phyloP scores from a whole-genome alignment of 2,113 vertebrate species.

The Oriolus oriolus region DNA sequence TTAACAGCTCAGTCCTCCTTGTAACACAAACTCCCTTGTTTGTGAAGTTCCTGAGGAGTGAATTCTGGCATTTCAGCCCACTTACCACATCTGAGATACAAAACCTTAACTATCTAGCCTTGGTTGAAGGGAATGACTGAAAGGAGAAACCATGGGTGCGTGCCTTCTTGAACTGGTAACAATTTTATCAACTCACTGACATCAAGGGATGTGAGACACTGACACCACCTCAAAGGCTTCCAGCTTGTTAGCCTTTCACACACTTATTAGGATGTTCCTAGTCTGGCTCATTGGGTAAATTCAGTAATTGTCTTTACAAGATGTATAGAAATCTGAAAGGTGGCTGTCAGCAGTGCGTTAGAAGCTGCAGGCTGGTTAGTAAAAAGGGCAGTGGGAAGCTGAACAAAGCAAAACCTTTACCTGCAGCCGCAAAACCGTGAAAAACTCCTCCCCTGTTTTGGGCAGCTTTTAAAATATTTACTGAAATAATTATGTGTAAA shows the following conservation, averaged over 20 bases:
- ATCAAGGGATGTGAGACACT: slow-evolving; percentile 14
- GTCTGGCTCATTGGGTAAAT: slow-evolving; percentile 28
- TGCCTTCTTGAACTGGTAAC: slow-evolving; percentile 28
- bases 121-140: slow-evolving; percentile 16
- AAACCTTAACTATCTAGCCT: slow-evolving; percentile 5
- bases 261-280: slow-evolving; percentile 35
- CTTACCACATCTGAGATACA: not conserved
- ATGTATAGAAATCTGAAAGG: slow-evolving; percentile 22
- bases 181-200: slow-evolving; percentile 29
- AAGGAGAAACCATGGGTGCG: not conserved
- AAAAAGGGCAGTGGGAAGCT: not conserved
- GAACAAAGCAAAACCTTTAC: not conserved
- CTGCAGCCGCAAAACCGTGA: not conserved
- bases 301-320: slow-evolving; percentile 52
- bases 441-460: not conserved
- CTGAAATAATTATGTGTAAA: not conserved
- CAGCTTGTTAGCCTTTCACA: slow-evolving; percentile 60
- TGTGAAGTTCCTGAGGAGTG: not conserved
- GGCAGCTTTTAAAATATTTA: not conserved
- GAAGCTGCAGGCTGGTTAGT: not conserved
- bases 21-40: not conserved
- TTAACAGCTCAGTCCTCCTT: not conserved
- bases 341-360: not conserved
- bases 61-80: slow-evolving; percentile 27
- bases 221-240: slow-evolving; percentile 44